These are phyloP conservation scores for Lagocephalus sceleratus DNA, from an alignment of 2,797 vertebrate species.

Conservation along the genomic window DNA sequence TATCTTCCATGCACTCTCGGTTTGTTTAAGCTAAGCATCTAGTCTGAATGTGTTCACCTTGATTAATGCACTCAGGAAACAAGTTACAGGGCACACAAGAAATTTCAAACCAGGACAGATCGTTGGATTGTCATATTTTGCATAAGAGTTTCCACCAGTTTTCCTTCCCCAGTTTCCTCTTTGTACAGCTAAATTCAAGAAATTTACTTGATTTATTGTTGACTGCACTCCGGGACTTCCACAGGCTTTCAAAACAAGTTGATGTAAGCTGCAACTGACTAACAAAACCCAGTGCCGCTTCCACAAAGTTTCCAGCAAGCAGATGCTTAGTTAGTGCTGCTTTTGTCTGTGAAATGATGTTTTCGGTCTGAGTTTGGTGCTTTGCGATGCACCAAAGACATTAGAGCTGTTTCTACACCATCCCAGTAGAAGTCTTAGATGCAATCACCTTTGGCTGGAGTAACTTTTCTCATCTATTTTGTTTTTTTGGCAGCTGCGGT, in stretches of 20 bases:
- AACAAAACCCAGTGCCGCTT: slow-evolving; percentile 25
- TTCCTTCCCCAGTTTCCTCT: slow-evolving; percentile 24
- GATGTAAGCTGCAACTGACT: slow-evolving; percentile 42
- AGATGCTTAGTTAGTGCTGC: slow-evolving; percentile 20
- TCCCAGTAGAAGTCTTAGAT: slow-evolving; percentile 13
- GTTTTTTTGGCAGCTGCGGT: slow-evolving; percentile 26
- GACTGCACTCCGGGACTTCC: slow-evolving; percentile 18
- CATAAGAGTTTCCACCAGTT: slow-evolving; percentile 34
- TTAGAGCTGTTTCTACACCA: slow-evolving; percentile 22
- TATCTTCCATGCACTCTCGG: background rate
- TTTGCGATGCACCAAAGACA: slow-evolving; percentile 8
- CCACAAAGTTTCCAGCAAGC: slow-evolving; percentile 21
- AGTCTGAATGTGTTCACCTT: no score
- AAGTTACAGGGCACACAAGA: no score
- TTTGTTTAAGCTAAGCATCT: no score
- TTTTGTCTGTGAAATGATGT: slow-evolving; percentile 22
- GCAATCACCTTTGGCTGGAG: slow-evolving; percentile 29
- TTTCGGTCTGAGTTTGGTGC: slow-evolving; percentile 15
- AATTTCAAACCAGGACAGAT: no score
- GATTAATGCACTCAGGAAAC: no score
- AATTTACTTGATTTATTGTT: slow-evolving; percentile 34
- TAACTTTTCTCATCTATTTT: slow-evolving; percentile 38
- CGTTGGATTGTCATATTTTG: no score
- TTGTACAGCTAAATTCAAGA: slow-evolving; percentile 7
- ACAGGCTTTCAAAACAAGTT: slow-evolving; percentile 17